Conservation (phyloP, 2,113 vertebrate genomes). For the Pseudorasbora parva region DNA sequence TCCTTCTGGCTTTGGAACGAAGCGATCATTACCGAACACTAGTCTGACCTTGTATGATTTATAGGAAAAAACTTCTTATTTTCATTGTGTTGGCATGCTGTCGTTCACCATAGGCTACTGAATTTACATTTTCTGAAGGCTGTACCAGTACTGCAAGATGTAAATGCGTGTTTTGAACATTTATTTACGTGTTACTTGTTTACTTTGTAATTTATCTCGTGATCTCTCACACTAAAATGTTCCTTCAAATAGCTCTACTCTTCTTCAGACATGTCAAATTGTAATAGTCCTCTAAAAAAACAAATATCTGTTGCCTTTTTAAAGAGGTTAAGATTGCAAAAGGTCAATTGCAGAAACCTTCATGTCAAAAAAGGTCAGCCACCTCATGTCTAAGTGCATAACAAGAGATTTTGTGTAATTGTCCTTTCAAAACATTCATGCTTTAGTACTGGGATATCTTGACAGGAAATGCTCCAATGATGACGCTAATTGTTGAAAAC, state of each 20-base stretch:
- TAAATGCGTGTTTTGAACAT: not conserved
- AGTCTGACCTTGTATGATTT: not conserved
- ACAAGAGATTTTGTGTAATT: conserved; percentile 35
- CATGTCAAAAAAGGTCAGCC: conserved; percentile 51
- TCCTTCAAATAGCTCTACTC: not conserved
- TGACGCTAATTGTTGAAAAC: not conserved
- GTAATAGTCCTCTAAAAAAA: conserved; percentile 28
- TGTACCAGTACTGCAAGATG: not conserved
- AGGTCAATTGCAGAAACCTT: conserved; percentile 46
- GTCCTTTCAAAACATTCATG: not conserved
- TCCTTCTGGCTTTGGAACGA: conserved; percentile 13
- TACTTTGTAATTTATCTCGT: not conserved
- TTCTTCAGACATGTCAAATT: conserved; percentile 1
- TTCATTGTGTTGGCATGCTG: not conserved
- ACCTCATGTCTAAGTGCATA: conserved; percentile 29
- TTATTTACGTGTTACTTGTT: not conserved
- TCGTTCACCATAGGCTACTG: not conserved
- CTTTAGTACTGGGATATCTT: not conserved
- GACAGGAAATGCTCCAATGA: not conserved
- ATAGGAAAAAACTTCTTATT: not conserved
- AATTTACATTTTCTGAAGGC: not conserved
- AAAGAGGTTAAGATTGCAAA: conserved; percentile 49
- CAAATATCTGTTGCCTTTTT: conserved; percentile 48
- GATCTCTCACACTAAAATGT: not conserved
- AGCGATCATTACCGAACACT: conserved; percentile 8